A percentile compares a stretch with the other conserved stretches of the same genome.
Evolutionary conservation across 2,888 invertebrate species (phyloP).

Genomic region (Euplagia quadripunctaria): DNA sequence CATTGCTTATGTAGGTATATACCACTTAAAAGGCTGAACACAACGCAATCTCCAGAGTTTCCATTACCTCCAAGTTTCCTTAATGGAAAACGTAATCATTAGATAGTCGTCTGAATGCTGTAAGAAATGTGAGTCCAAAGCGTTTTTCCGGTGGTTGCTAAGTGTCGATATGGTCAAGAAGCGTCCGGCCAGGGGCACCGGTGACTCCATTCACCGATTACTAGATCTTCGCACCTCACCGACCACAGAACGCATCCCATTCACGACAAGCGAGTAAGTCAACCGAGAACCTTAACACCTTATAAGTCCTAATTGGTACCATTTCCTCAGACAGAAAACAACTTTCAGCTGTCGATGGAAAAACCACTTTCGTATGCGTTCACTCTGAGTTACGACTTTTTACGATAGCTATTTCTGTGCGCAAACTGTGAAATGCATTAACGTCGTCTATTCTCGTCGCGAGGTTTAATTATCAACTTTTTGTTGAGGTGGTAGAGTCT

Average conservation of each 20-base stretch:
- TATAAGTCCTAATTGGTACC: conserved; percentile 72
- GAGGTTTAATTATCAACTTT: conserved; percentile 56
- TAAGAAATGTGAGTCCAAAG: conserved; percentile 61
- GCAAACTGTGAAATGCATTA: conserved; percentile 53
- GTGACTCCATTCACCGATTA: conserved; percentile 77
- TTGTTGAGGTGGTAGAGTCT: conserved; percentile 56
- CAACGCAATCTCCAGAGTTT: conserved; percentile 38
- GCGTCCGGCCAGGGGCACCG: conserved; percentile 56
- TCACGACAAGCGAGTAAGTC: conserved; percentile 84
- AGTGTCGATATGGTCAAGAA: conserved; percentile 46
- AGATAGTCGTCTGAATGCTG: conserved; percentile 48
- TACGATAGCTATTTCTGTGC: conserved; percentile 80
- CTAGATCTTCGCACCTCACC: conserved; percentile 83
- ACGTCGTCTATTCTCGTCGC: conserved; percentile 49
- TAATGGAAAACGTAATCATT: conserved; percentile 35
- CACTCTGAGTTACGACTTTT: conserved; percentile 81
- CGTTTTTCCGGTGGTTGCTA: conserved; percentile 62
- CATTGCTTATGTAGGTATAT: conserved; percentile 35
- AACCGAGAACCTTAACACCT: conserved; percentile 74
- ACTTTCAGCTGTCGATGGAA: conserved; percentile 79
- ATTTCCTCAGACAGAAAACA: conserved; percentile 81
- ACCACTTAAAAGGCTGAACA: conserved; percentile 30
- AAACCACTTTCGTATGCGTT: conserved; percentile 83
- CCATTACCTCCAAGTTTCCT: conserved; percentile 47
- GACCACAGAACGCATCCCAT: conserved; percentile 83